Evolutionary conservation across 2,113 vertebrate genomes (phyloP).

Genomic region (Brachypteracias leptosomus): DNA sequence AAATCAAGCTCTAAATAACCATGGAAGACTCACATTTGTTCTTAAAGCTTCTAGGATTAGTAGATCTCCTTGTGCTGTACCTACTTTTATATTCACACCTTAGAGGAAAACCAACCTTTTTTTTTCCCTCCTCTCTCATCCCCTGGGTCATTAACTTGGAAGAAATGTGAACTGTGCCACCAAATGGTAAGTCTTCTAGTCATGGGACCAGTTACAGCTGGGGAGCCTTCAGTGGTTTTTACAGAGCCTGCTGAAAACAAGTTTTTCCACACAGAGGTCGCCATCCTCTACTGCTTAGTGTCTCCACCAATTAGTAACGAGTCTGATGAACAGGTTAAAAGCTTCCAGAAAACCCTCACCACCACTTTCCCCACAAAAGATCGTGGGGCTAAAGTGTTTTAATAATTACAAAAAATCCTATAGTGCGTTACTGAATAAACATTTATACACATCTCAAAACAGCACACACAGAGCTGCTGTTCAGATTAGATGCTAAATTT

Average conservation of each 20-base stretch:
- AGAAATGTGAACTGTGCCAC: background rate
- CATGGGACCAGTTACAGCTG: background rate
- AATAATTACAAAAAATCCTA: background rate
- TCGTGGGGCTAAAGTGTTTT: rapidly evolving
- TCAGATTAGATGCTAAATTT: background rate
- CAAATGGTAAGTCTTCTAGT: background rate
- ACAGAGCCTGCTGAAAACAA: background rate
- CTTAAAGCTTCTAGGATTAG: background rate
- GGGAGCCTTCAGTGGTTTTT: background rate
- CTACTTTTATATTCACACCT: background rate
- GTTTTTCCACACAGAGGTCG: background rate
- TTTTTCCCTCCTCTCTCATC: background rate
- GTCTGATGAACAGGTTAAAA: background rate
- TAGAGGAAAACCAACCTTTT: background rate
- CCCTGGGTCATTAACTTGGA: background rate
- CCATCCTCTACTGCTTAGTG: background rate
- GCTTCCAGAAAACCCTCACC: background rate
- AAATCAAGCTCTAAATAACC: background rate
- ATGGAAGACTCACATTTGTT: background rate
- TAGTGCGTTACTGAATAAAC: background rate
- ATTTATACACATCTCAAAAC: background rate
- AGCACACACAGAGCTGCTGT: rapidly evolving
- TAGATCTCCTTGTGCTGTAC: background rate
- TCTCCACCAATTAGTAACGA: background rate
- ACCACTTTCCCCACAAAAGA: background rate